Base-by-base conservation (phyloP, 1,140 invertebrate genomes). In the Potamilus streckersoni region DNA sequence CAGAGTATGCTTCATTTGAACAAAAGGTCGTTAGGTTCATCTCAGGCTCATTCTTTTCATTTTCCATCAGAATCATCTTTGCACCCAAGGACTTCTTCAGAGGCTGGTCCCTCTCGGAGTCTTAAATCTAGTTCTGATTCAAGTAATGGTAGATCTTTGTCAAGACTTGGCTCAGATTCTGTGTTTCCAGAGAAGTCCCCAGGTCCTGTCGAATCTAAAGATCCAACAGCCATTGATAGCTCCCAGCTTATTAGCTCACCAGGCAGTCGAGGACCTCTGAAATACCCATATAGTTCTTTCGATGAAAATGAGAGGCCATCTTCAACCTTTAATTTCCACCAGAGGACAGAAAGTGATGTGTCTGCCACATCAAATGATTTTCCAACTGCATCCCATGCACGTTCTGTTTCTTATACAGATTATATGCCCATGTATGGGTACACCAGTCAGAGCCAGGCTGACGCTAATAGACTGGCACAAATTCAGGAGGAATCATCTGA, bases 261-360 rank as follows among this genome's bases (percentile, higher is more conserved):
- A 38, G 80, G 75, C 61, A 76, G 85, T 60, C 82, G 80, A 23
- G 74, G 75, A 56, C 85, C 84, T 31, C 83, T 87, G 83, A 83
- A 83, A 79, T 83, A 82, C 70, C 84, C 85, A 15, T 87, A 85
- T 73, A 84, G 85, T 13, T 83, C 81, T 71, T 84, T 78, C 66
- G 85, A 87, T 74, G 84, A 86, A 79, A 73, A 73, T 19, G 81
- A 84, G 62, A 69, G 71, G 56, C 65, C 78, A 17, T 76, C 74
- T 73, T 71, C 76, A 15, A 73, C 76, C 8, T 61, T 71, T 5
- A 66, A 69, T 27, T 61, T 23, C 8, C 81, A 80, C 57, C 79
- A 76, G 59, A 38, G 75, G 64, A 80, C 79, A 31, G 79, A 73
- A 38, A 82, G 80, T 76, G 80, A 82, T 66, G 73, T 76, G 8